Conservation (phyloP, 1,140 invertebrate genomes). For the Pachypeltis micranthus region DNA sequence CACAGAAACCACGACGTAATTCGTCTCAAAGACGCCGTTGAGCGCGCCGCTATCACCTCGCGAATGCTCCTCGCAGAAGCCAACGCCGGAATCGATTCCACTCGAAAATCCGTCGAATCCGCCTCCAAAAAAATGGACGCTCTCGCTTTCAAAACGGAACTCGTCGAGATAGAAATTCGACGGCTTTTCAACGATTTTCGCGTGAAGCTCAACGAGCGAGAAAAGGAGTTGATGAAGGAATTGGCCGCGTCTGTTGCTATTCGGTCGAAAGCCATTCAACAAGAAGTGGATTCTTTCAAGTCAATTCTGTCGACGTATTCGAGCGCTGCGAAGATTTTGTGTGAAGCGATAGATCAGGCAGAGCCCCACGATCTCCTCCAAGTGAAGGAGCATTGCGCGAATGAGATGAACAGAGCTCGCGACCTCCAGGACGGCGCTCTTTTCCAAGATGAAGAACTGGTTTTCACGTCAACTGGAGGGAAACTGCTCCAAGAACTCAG, state of each 20-base stretch:
- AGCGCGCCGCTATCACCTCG: slow-evolving; percentile 41
- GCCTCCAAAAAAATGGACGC: slow-evolving; percentile 52
- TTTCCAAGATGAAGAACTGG: slow-evolving; percentile 43
- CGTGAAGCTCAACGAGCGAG: slow-evolving; percentile 60
- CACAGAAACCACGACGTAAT: slow-evolving; percentile 55
- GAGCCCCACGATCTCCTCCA: slow-evolving; percentile 55
- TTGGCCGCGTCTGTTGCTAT: slow-evolving; percentile 63
- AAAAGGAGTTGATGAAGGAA: slow-evolving; percentile 58
- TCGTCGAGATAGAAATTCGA: slow-evolving; percentile 56
- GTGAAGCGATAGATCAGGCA: slow-evolving; percentile 41
- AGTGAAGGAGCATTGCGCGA: slow-evolving; percentile 53
- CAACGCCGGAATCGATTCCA: slow-evolving; percentile 36
- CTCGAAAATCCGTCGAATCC: slow-evolving; percentile 44
- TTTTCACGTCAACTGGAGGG: slow-evolving; percentile 44
- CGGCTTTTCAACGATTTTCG: slow-evolving; percentile 49
- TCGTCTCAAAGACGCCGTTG: slow-evolving; percentile 53
- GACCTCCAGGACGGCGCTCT: slow-evolving; percentile 36
- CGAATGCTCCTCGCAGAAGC: slow-evolving; percentile 39
- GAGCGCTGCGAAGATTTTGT: slow-evolving; percentile 51
- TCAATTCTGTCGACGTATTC: slow-evolving; percentile 49
- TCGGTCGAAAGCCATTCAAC: slow-evolving; percentile 55
- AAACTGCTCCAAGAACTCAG: slow-evolving; percentile 37
- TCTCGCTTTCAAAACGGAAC: slow-evolving; percentile 51
- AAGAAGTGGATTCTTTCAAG: slow-evolving; percentile 56
- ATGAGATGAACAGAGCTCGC: slow-evolving; percentile 57